phyloP scores from a whole-genome alignment of 2,797 vertebrate genomes.

The Coreius guichenoti region DNA sequence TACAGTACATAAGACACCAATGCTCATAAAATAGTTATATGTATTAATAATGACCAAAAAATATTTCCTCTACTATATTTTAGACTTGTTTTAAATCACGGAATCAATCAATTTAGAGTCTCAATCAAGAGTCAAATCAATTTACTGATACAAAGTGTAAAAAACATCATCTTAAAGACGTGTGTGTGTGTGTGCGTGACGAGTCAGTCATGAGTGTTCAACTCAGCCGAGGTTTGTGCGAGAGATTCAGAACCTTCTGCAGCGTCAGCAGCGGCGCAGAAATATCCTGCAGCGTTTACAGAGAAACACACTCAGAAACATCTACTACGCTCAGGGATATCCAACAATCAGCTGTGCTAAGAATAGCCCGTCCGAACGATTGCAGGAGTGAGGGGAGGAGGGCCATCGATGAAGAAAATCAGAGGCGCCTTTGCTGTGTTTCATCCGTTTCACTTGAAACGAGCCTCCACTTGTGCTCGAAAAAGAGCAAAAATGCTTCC shows the following conservation, averaged over 20 bases:
- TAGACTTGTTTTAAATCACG: no score
- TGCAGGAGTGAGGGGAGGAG: not conserved
- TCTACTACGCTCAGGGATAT: not conserved
- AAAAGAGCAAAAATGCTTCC: not conserved
- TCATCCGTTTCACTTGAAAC: not conserved
- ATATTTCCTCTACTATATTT: no score
- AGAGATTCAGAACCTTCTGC: not conserved
- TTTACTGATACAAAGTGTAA: not conserved
- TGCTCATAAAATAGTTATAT: no score
- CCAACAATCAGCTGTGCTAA: not conserved
- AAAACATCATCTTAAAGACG: not conserved
- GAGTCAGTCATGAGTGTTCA: no score
- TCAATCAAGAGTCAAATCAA: not conserved
- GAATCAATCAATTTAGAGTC: no score
- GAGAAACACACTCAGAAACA: not conserved
- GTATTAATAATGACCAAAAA: not conserved
- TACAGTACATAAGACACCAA: no score
- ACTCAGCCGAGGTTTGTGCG: not conserved
- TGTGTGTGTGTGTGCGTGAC: no score
- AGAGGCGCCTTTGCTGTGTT: not conserved
- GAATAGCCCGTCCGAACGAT: not conserved
- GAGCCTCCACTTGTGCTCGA: no score
- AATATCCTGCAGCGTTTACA: constrained; percentile 14
- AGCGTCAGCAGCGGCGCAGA: not conserved
- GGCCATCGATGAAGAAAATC: not conserved